Evolutionary conservation across 2,888 invertebrate genomes (phyloP).

Genomic region (Cosmia trapezina): DNA sequence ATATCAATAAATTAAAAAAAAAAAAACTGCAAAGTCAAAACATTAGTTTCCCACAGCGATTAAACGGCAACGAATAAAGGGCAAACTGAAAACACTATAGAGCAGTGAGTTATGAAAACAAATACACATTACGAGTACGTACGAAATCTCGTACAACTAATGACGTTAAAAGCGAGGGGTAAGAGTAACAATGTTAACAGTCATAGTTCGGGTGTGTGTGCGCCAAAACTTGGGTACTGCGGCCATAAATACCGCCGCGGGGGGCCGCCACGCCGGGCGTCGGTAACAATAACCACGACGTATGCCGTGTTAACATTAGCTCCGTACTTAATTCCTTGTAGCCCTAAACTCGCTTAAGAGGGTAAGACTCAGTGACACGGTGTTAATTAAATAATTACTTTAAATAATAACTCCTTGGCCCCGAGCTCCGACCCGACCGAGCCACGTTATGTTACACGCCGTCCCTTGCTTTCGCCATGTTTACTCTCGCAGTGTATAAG

Average conservation of each 20-base stretch:
- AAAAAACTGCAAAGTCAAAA: conserved; percentile 79
- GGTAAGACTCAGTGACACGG: conserved; percentile 86
- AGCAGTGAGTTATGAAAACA: conserved; percentile 87
- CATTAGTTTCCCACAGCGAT: conserved; percentile 87
- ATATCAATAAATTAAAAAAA: conserved; percentile 76
- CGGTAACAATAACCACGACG: conserved; percentile 85
- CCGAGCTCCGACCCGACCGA: conserved; percentile 60
- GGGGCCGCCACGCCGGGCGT: conserved; percentile 76
- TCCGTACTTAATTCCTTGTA: conserved; percentile 89
- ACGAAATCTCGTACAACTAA: conserved; percentile 89
- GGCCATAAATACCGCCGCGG: conserved; percentile 88
- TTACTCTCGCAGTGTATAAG: conserved; percentile 34
- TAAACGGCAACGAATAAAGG: conserved; percentile 80
- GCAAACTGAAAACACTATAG: conserved; percentile 81
- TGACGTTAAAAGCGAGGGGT: conserved; percentile 89
- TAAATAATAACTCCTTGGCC: conserved; percentile 86
- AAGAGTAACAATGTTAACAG: conserved; percentile 88
- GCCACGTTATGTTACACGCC: conserved; percentile 54
- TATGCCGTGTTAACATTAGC: conserved; percentile 89
- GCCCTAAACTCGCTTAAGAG: conserved; percentile 89
- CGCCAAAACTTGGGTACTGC: conserved; percentile 87
- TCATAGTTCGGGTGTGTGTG: conserved; percentile 87
- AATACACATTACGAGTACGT: conserved; percentile 87
- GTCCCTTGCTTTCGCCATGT: conserved; percentile 56
- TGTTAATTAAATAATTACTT: conserved; percentile 91